Percentiles rank a stretch among this genome's conserved stretches.
These are phyloP conservation scores for Dryas iulia DNA, from an alignment of 1,140 invertebrate genomes.

Conservation along the genomic window DNA sequence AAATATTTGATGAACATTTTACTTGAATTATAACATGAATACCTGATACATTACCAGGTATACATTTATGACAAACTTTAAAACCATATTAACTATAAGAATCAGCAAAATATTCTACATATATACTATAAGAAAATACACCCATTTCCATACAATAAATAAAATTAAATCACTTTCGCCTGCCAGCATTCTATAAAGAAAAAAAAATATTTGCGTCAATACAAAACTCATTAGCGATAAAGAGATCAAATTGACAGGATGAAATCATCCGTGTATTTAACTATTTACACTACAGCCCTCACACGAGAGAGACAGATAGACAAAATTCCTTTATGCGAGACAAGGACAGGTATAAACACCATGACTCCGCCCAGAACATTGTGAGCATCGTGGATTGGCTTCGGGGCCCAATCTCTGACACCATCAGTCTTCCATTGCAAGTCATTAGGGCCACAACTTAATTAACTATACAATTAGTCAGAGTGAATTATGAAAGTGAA, in stretches of 20 bases:
- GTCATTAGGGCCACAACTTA: conserved; percentile 58
- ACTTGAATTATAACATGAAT: not conserved
- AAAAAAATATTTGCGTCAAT: conserved; percentile 31
- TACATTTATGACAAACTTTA: not conserved
- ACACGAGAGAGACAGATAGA: conserved; percentile 35
- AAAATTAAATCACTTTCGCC: conserved; percentile 2
- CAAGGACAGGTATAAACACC: conserved; percentile 38
- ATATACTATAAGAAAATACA: not conserved
- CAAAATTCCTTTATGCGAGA: conserved; percentile 21
- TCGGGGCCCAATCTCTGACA: conserved; percentile 50
- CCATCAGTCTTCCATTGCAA: conserved; percentile 69
- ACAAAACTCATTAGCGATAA: conserved; percentile 35
- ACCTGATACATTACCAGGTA: too few relatives aligned
- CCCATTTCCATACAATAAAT: conserved; percentile 4
- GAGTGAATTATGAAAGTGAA: conserved; percentile 50
- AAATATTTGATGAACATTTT: too few relatives aligned
- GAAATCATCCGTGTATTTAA: conserved; percentile 74
- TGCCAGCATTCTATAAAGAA: not conserved
- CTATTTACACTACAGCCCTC: conserved; percentile 43
- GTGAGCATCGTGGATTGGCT: conserved; percentile 59
- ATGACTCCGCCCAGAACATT: conserved; percentile 57
- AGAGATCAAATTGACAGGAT: conserved; percentile 41
- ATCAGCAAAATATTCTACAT: not conserved
- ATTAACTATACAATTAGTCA: conserved; percentile 53
- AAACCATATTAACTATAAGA: too few relatives aligned